Evolutionary conservation across 1,140 invertebrate species (phyloP).

Genomic region (Trichogramma pretiosum): DNA sequence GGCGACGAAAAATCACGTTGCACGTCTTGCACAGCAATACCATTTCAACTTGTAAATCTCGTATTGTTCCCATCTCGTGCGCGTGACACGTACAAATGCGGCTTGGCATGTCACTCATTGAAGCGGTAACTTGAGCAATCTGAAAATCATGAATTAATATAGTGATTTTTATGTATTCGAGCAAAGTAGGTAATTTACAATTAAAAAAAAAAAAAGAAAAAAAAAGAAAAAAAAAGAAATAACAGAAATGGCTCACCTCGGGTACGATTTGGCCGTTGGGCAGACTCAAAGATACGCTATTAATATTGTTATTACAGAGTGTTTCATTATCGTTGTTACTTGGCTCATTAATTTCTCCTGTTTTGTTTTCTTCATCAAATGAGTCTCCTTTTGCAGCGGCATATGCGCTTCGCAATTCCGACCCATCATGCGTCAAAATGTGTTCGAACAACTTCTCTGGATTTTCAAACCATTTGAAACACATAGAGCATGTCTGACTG

Average conservation of each 20-base stretch:
- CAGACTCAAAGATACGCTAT: too few relatives aligned
- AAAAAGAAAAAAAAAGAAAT: too few relatives aligned
- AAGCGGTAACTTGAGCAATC: not conserved
- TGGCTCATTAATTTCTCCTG: not conserved
- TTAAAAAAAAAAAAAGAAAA: too few relatives aligned
- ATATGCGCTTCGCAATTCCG: constrained; percentile 30
- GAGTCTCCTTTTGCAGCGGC: constrained; percentile 13
- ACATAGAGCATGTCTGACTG: constrained; percentile 24
- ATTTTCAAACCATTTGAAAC: constrained; percentile 25
- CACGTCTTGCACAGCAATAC: constrained; percentile 32
- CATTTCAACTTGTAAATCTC: constrained; percentile 35
- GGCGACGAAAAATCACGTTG: constrained; percentile 28
- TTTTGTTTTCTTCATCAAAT: constrained; percentile 6
- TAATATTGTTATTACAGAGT: too few relatives aligned
- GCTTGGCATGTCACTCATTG: not conserved
- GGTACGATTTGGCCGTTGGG: too few relatives aligned
- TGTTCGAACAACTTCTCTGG: constrained; percentile 30
- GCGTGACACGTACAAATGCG: constrained; percentile 35
- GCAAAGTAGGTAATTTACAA: too few relatives aligned
- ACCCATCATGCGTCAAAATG: constrained; percentile 31
- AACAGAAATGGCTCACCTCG: too few relatives aligned
- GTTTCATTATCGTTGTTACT: too few relatives aligned
- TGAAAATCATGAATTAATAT: not conserved
- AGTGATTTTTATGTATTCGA: too few relatives aligned
- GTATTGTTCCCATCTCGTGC: constrained; percentile 10